A percentile compares a stretch with the other conserved stretches of the same genome.
phyloP scores from a whole-genome alignment of 2,797 vertebrate genomes.

The Taenioides sp. region DNA sequence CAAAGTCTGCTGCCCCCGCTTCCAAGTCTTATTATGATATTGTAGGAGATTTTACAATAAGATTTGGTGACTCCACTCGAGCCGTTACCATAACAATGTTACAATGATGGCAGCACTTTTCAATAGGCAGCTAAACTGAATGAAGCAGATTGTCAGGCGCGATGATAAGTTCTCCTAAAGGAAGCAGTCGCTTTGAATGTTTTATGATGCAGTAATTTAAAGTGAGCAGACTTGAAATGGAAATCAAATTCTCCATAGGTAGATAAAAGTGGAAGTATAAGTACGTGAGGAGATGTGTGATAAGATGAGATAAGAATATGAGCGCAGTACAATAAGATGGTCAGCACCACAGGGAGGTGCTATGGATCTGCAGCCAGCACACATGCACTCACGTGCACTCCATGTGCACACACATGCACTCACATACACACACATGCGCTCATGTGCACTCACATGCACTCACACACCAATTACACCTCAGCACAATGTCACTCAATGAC shows the following conservation, averaged over 20 bases:
- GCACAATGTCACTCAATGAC: conserved; percentile 23
- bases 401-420: conserved; percentile 28
- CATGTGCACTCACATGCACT: conserved; percentile 29
- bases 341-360: conserved; percentile 78
- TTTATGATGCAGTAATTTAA: conserved; percentile 67
- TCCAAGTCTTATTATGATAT: conserved; percentile 78
- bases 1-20: conserved; percentile 78
- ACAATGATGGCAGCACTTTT: conserved; percentile 75
- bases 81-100: conserved; percentile 78
- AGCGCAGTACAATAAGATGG: conserved; percentile 65
- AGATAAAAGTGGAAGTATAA: conserved; percentile 62
- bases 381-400: conserved; percentile 20
- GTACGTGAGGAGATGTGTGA: conserved; percentile 21
- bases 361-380: conserved; percentile 72
- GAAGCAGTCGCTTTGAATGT: conserved; percentile 64
- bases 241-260: conserved; percentile 58
- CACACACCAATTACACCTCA: conserved; percentile 39
- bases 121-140: conserved; percentile 69
- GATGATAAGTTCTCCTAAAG: conserved; percentile 66
- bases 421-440: conserved; percentile 11
- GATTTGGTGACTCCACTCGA: conserved; percentile 77
- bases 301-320: conserved; percentile 57
- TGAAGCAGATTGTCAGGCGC: conserved; percentile 69
- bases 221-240: conserved; percentile 57
- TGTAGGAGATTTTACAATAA: conserved; percentile 78